These are phyloP conservation scores for Cladorhizidae sp. DNA, from an alignment of 37 sponge, comb jelly and placozoan genomes.

Conservation along the genomic window DNA sequence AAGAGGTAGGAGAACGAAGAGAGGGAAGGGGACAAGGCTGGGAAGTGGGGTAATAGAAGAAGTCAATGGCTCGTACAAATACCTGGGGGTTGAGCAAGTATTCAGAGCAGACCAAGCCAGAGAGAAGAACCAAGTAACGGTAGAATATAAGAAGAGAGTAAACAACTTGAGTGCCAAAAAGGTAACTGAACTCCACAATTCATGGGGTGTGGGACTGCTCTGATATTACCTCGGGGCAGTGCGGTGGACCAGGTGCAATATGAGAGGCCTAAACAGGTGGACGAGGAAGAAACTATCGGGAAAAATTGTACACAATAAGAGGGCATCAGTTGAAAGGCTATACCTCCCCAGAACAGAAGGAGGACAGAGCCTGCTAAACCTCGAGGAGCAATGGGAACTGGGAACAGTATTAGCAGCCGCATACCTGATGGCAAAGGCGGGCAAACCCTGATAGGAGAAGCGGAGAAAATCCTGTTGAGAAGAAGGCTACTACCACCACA, in stretches of 20 bases:
- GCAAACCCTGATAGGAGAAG: background rate
- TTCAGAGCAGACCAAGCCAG: background rate
- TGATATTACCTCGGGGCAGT: no score
- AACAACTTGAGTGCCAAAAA: background rate
- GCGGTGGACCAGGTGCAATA: background rate
- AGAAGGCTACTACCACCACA: background rate
- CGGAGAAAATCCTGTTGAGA: background rate
- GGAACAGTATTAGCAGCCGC: background rate
- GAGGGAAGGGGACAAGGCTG: background rate
- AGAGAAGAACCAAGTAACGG: background rate
- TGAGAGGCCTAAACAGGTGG: background rate
- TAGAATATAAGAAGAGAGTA: background rate
- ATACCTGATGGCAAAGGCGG: no score
- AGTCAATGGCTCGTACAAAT: constrained; percentile 10
- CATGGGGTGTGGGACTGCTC: background rate
- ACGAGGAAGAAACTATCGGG: background rate
- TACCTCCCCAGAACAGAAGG: constrained; percentile 8
- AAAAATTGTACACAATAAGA: background rate
- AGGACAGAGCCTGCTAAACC: background rate
- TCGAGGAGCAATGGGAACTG: background rate
- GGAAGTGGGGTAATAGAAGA: background rate
- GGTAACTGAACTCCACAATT: background rate
- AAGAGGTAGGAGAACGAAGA: constrained; percentile 6
- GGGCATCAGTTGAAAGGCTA: background rate
- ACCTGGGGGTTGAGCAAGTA: constrained; percentile 27